phyloP scores from a whole-genome alignment of 2,797 vertebrate genomes.

The Clarias fuscus region DNA sequence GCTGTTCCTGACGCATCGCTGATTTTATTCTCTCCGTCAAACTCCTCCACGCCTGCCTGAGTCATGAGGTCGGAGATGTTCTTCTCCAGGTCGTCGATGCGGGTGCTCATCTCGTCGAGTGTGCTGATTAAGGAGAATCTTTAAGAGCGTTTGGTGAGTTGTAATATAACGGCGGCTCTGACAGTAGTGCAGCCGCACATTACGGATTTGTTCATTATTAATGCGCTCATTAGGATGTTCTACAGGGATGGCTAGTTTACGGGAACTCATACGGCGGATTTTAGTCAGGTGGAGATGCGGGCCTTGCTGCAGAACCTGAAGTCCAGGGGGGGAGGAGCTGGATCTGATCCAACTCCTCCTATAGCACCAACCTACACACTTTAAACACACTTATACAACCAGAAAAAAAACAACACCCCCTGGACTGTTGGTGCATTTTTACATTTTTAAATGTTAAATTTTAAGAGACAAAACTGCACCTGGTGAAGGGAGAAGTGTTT shows the following conservation, averaged over 20 bases:
- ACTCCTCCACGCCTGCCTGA: slow-evolving; percentile 83
- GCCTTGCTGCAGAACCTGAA: not conserved
- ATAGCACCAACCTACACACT: not conserved
- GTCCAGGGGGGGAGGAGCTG: not conserved
- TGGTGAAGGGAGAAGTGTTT: not conserved
- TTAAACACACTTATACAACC: not conserved
- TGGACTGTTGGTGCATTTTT: not conserved
- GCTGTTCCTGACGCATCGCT: slow-evolving; percentile 56
- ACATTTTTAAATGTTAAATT: no score
- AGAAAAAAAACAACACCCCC: not conserved
- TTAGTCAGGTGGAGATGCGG: not conserved
- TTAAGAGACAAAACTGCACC: not conserved
- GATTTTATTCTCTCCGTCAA: slow-evolving; percentile 79
- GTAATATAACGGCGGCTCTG: not conserved
- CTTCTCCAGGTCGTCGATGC: slow-evolving; percentile 87
- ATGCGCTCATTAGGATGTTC: not conserved
- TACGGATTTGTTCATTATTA: not conserved
- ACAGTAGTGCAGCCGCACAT: not conserved
- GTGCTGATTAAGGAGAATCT: slow-evolving; percentile 67
- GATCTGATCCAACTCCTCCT: not conserved
- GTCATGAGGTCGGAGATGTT: slow-evolving; percentile 90
- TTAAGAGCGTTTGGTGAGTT: not conserved
- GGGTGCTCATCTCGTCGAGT: slow-evolving; percentile 88
- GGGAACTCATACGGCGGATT: not conserved
- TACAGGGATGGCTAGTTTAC: not conserved